Evolutionary conservation across 2,888 invertebrate species (phyloP).

Genomic region (Neelides folsomi): DNA sequence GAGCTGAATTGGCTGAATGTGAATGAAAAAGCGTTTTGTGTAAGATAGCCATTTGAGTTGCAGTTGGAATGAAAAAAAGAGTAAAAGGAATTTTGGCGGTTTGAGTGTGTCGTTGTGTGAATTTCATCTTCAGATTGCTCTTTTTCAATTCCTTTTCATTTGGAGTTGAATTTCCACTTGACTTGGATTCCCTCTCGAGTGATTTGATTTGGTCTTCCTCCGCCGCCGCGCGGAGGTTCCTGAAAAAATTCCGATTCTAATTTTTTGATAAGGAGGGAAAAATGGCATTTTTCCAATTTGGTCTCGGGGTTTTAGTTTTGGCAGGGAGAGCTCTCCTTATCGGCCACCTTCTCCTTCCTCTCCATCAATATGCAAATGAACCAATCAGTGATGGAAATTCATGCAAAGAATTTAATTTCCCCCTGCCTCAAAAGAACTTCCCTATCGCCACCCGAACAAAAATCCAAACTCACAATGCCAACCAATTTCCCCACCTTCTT

Average conservation of each 20-base stretch:
- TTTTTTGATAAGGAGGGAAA: conserved; percentile 29
- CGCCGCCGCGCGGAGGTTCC: conserved; percentile 4
- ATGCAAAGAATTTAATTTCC: conserved; percentile 36
- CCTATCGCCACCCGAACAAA: neutral
- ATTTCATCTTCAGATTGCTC: conserved; percentile 7
- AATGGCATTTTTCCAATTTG: conserved; percentile 30
- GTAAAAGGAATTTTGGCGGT: too few relatives aligned
- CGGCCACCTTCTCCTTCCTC: conserved; percentile 30
- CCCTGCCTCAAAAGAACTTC: conserved; percentile 4
- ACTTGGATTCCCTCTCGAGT: conserved; percentile 19
- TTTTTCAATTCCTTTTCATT: conserved; percentile 13
- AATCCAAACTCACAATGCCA: neutral
- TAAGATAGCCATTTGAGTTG: too few relatives aligned
- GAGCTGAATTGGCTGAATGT: too few relatives aligned
- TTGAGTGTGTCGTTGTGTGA: neutral
- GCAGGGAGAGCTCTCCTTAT: conserved; percentile 27
- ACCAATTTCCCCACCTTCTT: neutral
- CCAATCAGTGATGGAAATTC: conserved; percentile 36
- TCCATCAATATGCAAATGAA: conserved; percentile 36
- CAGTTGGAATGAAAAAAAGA: too few relatives aligned
- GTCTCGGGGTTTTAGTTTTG: conserved; percentile 18
- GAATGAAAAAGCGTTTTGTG: too few relatives aligned
- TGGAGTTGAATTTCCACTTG: conserved; percentile 9
- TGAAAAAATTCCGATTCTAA: conserved; percentile 27
- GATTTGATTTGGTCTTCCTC: conserved; percentile 4